Conservation (phyloP, 2,888 invertebrate genomes). For the Watsonalla binaria region DNA sequence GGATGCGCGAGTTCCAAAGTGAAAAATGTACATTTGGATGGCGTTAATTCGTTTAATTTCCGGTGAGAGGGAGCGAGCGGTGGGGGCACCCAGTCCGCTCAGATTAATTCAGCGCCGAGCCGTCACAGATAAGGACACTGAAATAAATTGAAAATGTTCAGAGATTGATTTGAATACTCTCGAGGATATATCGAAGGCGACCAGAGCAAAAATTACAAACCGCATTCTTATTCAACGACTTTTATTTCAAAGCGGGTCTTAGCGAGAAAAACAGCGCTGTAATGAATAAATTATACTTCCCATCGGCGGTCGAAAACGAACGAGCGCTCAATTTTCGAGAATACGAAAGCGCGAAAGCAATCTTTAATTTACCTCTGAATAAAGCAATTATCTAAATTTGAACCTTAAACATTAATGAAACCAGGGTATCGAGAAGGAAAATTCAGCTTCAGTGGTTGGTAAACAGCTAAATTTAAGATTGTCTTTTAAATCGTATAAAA, state of each 20-base stretch:
- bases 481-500: constrained; percentile 76
- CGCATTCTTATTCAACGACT: constrained; percentile 46
- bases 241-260: constrained; percentile 31
- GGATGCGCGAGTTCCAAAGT: constrained; percentile 72
- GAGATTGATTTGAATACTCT: constrained; percentile 78
- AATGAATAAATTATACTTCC: constrained; percentile 57
- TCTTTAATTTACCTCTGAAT: constrained; percentile 37
- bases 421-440: constrained; percentile 13
- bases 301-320: constrained; percentile 36
- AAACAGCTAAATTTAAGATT: constrained; percentile 62
- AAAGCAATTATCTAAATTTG: constrained; percentile 16
- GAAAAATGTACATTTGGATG: constrained; percentile 79
- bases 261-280: constrained; percentile 43
- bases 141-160: constrained; percentile 80
- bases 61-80: constrained; percentile 59
- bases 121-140: constrained; percentile 76
- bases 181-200: constrained; percentile 66
- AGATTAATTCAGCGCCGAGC: constrained; percentile 77
- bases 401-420: background rate
- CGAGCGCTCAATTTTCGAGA: constrained; percentile 32
- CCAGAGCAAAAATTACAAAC: constrained; percentile 50
- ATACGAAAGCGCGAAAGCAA: constrained; percentile 7
- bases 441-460: constrained; percentile 33
- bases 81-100: constrained; percentile 54
- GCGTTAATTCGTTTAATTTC: constrained; percentile 80